Conservation (phyloP, 2,113 vertebrate genomes). For the Enhydra lutris region DNA sequence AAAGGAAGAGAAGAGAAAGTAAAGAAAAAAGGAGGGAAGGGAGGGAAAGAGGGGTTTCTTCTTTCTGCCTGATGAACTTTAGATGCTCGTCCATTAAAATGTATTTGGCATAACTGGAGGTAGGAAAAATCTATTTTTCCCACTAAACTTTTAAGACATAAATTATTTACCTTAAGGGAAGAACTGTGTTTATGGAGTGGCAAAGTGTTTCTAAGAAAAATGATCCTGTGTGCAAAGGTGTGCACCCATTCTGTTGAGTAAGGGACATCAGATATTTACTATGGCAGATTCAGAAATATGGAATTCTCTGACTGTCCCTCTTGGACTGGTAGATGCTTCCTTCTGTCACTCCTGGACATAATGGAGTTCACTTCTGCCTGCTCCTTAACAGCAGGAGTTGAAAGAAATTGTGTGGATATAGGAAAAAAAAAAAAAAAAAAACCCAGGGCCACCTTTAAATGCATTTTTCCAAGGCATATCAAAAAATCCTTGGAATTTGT, state of each 20-base stretch:
- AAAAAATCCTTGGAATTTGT: constrained; percentile 71
- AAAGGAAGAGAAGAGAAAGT: too few relatives aligned
- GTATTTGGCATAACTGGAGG: background rate
- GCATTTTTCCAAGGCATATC: constrained; percentile 60
- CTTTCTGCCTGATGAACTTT: background rate
- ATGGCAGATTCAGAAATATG: background rate
- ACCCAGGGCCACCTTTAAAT: constrained; percentile 54
- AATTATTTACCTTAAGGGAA: background rate
- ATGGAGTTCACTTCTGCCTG: background rate
- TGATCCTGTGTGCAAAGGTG: background rate
- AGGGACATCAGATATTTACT: background rate
- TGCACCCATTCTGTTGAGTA: background rate
- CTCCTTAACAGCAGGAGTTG: background rate
- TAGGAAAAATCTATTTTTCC: background rate
- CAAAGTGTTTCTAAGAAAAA: constrained; percentile 5
- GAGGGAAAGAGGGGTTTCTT: fast-evolving
- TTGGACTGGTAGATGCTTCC: background rate
- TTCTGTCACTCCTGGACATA: background rate
- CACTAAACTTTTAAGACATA: background rate
- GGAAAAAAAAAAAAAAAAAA: background rate
- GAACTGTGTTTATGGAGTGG: background rate
- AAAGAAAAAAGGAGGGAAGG: fast-evolving
- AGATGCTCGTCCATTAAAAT: background rate
- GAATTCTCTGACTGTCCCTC: background rate
- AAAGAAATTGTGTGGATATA: constrained; percentile 43